Evolutionary conservation across 1,140 invertebrate genomes (phyloP).

Genomic region (Aethina tumida): DNA sequence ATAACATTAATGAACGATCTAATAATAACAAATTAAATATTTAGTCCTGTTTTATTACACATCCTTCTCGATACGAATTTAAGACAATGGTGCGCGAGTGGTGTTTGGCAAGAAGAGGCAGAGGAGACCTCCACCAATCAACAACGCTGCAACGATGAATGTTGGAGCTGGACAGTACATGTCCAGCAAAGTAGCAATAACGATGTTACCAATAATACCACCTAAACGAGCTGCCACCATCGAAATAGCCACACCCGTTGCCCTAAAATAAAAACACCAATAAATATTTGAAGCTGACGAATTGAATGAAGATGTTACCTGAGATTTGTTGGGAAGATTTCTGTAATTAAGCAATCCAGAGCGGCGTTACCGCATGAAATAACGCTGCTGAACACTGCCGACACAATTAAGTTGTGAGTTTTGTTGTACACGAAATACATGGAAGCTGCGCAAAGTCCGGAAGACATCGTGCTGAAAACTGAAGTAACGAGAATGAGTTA

Average conservation of each 20-base stretch:
- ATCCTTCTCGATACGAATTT: no score
- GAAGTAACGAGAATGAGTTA: constrained; percentile 26
- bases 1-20: no score
- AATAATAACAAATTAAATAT: no score
- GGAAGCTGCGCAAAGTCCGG: constrained; percentile 69
- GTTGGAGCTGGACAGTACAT: constrained; percentile 75
- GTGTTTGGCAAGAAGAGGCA: constrained; percentile 79
- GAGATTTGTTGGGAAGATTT: constrained; percentile 81
- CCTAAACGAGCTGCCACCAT: constrained; percentile 78
- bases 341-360: constrained; percentile 77
- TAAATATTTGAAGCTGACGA: constrained; percentile 5
- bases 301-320: constrained; percentile 37
- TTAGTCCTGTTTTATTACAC: no score
- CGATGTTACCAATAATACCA: constrained; percentile 79
- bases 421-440: constrained; percentile 78
- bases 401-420: constrained; percentile 70
- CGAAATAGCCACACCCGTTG: constrained; percentile 75
- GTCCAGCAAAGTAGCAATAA: constrained; percentile 71
- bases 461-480: constrained; percentile 82
- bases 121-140: constrained; percentile 72
- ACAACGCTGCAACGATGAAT: constrained; percentile 70
- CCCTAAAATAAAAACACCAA: constrained; percentile 40
- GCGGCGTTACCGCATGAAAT: constrained; percentile 83
- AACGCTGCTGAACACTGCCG: constrained; percentile 75
- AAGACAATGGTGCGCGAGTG: constrained; percentile 69